Base-by-base conservation (phyloP, 2,797 vertebrate genomes). In the Cichlasoma orientale region DNA sequence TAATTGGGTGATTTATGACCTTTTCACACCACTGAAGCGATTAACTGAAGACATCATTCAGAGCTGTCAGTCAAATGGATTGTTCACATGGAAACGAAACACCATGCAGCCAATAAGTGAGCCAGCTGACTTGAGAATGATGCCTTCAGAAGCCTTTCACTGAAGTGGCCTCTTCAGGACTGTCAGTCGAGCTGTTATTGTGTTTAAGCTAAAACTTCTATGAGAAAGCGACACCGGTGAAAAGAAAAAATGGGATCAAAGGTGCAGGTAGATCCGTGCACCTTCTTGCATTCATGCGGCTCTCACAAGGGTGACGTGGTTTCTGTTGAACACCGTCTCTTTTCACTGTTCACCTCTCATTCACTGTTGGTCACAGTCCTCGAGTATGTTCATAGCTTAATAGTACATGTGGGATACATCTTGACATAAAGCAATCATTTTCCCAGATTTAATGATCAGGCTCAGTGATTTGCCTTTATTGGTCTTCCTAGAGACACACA, bases 1-100 rank as follows among this genome's bases (percentile, higher is more conserved):
- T 94, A 94, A 95, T 95, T 94, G 92, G 91, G 83, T 91, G 92
- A 94, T 95, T 94, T 92, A 93, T 94, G 94, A 94, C 94, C 94
- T 95, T 94, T 94, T 93, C 93, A 94, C 93, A 94, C 91, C 91
- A 92, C 84, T 92, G 92, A 90, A 94, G 93, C 92, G 93, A 94
- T 94, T 93, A 94, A 93, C 91, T 93, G 91, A 94, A 92, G 92
- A 94, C 94, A 93, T 94, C 93, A 92, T 93, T 92, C 93, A 79
- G 84, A 90, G 89, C 94, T 93, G 94, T 93, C 94, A 94, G 61
- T 95, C 94, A 95, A 92, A 93, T 88, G 78, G 89, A 93, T 92
- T 91, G 93, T 93, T 94, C 90, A 85, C 92, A 94, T 93, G 91
- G 92, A 94, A 93, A 94, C 90, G 71, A 78, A 91, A 92, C 86